Percentiles rank a stretch among this genome's conserved stretches.
Conservation (phyloP, 2,888 invertebrate genomes). For the Sarcophaga variegata region DNA sequence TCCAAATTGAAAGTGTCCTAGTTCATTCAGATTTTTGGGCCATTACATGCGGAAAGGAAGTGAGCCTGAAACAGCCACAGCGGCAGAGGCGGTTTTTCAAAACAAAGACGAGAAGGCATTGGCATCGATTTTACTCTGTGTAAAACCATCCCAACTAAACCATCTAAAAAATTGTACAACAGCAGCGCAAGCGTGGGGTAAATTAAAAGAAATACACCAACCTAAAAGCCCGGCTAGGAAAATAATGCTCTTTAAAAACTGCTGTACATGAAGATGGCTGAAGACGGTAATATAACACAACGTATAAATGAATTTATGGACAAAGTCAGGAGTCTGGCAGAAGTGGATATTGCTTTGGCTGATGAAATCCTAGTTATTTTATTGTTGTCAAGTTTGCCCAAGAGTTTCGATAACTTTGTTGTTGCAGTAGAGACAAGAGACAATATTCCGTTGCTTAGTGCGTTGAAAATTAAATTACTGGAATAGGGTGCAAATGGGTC, state of each 20-base stretch:
- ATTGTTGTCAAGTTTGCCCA: conserved; percentile 59
- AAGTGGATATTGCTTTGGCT: conserved; percentile 45
- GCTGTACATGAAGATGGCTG: conserved; percentile 30
- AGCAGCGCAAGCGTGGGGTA: conserved; percentile 37
- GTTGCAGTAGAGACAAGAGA: conserved; percentile 58
- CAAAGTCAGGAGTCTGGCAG: conserved; percentile 27
- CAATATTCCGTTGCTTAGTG: conserved; percentile 48
- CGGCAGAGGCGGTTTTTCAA: too few species aligned
- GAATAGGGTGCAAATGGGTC: conserved; percentile 20
- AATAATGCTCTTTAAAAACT: conserved; percentile 57
- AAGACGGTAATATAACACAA: background rate
- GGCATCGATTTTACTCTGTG: too few species aligned
- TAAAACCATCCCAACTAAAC: too few species aligned
- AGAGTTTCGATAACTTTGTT: conserved; percentile 64
- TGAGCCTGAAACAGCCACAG: too few species aligned
- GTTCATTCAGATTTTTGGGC: too few species aligned
- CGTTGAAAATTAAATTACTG: conserved; percentile 60
- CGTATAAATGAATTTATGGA: conserved; percentile 14
- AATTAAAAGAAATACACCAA: conserved; percentile 47
- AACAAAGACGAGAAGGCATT: too few species aligned
- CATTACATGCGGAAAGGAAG: too few species aligned
- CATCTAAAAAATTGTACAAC: background rate
- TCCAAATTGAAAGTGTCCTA: too few species aligned
- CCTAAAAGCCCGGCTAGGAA: conserved; percentile 63
- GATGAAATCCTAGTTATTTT: conserved; percentile 55